phyloP scores from a whole-genome alignment of 2,113 vertebrate genomes.

The Microtus montanus region DNA sequence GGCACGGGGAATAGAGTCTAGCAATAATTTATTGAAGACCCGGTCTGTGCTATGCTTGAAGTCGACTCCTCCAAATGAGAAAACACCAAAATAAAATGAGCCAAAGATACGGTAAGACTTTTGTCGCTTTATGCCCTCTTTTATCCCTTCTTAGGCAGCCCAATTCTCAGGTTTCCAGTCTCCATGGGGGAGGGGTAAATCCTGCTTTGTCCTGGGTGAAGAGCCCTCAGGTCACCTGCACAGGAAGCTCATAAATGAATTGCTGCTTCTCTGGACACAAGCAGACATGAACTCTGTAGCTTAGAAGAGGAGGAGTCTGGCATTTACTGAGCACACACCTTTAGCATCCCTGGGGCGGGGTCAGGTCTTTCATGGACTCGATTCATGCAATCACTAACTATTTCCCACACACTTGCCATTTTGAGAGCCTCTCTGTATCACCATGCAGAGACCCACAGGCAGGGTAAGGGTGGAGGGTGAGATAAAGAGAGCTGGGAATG shows the following conservation, averaged over 20 bases:
- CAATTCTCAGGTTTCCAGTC: neutral
- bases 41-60: neutral
- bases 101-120: neutral
- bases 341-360: neutral
- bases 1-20: neutral
- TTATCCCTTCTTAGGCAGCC: neutral
- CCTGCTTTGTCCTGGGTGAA: neutral
- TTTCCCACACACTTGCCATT: neutral
- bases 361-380: neutral
- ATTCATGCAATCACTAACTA: accelerated
- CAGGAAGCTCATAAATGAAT: neutral
- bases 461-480: neutral
- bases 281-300: accelerated
- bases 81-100: neutral
- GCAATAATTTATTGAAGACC: neutral
- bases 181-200: neutral
- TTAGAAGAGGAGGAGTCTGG: accelerated
- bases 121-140: neutral
- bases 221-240: neutral
- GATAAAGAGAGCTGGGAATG: no score
- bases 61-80: neutral
- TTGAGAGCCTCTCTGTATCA: neutral
- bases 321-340: neutral
- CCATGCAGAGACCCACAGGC: no score
- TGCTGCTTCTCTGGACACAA: neutral